Conservation (phyloP, 2,888 invertebrate genomes). For the Aspidapion aeneum region DNA sequence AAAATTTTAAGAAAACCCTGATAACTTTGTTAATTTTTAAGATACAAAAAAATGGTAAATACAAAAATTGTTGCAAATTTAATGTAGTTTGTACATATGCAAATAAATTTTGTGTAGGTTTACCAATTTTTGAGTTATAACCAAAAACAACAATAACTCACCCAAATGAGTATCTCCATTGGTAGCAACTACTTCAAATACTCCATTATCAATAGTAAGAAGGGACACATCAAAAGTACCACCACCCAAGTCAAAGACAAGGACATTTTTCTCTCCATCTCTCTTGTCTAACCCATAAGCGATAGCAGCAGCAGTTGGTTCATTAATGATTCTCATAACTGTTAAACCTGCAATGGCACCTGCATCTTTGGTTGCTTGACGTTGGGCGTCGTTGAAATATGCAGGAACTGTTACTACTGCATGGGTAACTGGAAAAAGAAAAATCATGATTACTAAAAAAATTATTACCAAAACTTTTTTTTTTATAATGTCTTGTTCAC, state of each 20-base stretch:
- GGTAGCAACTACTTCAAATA: constrained; percentile 88
- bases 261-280: constrained; percentile 96
- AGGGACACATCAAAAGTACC: constrained; percentile 99
- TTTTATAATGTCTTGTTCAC: too few relatives aligned
- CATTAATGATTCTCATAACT: constrained; percentile 96
- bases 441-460: constrained; percentile 67
- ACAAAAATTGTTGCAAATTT: too few relatives aligned
- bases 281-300: constrained; percentile 97
- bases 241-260: constrained; percentile 98
- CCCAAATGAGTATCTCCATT: constrained; percentile 95
- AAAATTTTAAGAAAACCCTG: too few relatives aligned
- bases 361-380: constrained; percentile 98
- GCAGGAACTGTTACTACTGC: constrained; percentile 94
- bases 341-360: constrained; percentile 68
- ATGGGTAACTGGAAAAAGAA: too few relatives aligned
- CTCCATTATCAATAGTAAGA: constrained; percentile 97
- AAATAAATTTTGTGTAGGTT: too few relatives aligned
- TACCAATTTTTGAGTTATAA: too few relatives aligned
- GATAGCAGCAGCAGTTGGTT: constrained; percentile 95
- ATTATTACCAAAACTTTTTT: neutral
- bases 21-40: too few relatives aligned
- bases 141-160: too few relatives aligned
- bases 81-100: too few relatives aligned
- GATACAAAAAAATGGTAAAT: too few relatives aligned
- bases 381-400: constrained; percentile 99